These are phyloP conservation scores for Rhizomys pruinosus DNA, from an alignment of 2,113 vertebrate species.

Conservation along the genomic window DNA sequence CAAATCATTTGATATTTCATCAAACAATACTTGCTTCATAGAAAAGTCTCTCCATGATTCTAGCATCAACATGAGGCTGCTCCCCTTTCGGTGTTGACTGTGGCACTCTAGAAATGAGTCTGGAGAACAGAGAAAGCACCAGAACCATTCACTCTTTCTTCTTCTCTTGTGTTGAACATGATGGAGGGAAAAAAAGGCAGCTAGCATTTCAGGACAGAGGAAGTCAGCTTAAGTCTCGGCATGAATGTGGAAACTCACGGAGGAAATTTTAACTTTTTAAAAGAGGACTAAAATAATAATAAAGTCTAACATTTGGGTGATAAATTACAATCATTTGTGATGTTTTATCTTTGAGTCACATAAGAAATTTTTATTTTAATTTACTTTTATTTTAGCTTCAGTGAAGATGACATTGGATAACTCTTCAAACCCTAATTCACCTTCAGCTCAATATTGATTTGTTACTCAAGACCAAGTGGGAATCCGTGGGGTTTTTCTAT, in stretches of 20 bases:
- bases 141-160: background rate
- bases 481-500: background rate
- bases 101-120: background rate
- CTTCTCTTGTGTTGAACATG: background rate
- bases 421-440: background rate
- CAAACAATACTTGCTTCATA: slow-evolving; percentile 25
- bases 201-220: background rate
- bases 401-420: background rate
- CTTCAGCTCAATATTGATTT: background rate
- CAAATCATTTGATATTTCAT: background rate
- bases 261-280: background rate
- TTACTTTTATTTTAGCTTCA: slow-evolving; percentile 24
- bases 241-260: background rate
- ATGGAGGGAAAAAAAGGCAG: too few relatives aligned
- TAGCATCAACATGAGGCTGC: background rate
- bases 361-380: background rate
- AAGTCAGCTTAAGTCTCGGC: background rate
- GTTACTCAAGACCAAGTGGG: background rate
- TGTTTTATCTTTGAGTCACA: background rate
- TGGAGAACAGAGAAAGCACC: background rate
- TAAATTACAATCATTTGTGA: background rate
- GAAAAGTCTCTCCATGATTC: background rate
- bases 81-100: background rate
- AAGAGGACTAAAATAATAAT: background rate
- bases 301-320: background rate